These are phyloP conservation scores for Hemibagrus wyckioides DNA, from an alignment of 2,113 vertebrate genomes.

Conservation along the genomic window DNA sequence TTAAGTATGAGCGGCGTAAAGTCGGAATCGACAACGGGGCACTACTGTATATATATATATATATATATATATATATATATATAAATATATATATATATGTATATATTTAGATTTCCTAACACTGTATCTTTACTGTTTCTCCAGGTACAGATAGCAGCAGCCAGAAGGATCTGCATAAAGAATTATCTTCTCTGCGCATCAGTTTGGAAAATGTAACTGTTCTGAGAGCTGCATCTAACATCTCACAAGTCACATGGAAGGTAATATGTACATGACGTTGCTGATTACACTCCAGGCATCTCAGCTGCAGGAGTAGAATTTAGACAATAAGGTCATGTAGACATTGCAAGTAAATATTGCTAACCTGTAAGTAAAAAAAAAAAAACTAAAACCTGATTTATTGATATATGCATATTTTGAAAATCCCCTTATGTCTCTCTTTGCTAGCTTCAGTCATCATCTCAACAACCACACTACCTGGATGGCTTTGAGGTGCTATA, in stretches of 20 bases:
- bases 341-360: background rate
- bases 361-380: background rate
- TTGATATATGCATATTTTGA: background rate
- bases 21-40: no score
- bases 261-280: conserved; percentile 61
- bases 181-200: conserved; percentile 73
- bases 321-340: background rate
- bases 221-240: conserved; percentile 64
- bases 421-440: background rate
- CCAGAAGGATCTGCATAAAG: conserved; percentile 73
- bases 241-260: conserved; percentile 78
- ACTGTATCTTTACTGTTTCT: conserved; percentile 5
- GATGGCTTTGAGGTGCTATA: conserved; percentile 81
- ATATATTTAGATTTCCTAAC: background rate
- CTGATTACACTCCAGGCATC: background rate
- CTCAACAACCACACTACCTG: conserved; percentile 58
- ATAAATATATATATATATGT: no score
- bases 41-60: no score
- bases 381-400: background rate
- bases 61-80: no score
- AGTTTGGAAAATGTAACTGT: conserved; percentile 75
- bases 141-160: conserved; percentile 64
- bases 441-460: conserved; percentile 66
- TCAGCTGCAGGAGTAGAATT: background rate
- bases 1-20: no score